Evolutionary conservation across 2,888 invertebrate genomes (phyloP), one percentile per base, ranked within the genome.

Genomic region (Chymomyza amoena): DNA sequence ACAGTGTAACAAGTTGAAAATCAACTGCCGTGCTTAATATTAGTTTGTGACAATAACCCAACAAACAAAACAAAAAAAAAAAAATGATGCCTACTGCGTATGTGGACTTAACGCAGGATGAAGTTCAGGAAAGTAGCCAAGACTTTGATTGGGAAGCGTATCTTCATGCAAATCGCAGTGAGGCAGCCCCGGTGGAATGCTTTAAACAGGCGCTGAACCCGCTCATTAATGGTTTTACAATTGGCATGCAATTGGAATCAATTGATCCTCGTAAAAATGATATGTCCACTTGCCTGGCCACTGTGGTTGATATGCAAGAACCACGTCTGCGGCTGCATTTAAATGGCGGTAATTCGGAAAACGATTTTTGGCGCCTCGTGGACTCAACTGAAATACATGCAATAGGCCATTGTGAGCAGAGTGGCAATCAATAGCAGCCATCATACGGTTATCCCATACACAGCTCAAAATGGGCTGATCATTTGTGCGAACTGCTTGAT

Each of bases 391-490:
- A 98, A 90, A 97, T 99, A 69, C 97, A 98, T 92, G 96, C 97
- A 4, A 97, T 98, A 88, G 99, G 98, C 5, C 95, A 97, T 89
- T 98, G 98, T 92, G 98, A 98, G 91, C 97, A 96, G 91, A 95
- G 96, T 88, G 97, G 97, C 70, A 98, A 97, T 39, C 97, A 98
- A 96, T 92, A 99, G 67, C 98, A 98, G 90, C 98, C 98, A 32
- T 98, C 99, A 4, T 93, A 98, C 79, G 98, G 97, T 89, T 98
- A 98, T 92, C 94, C 97, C 63, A 98, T 97, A 96, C 98, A 98
- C 93, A 98, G 98, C 9, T 98, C 98, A 81, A 97, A 97, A 77
- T 99, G 98, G 98, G 98, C n/a, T n/a, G n/a, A n/a, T n/a, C n/a
- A n/a, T n/a, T n/a, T n/a, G n/a, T n/a, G n/a, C n/a, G n/a, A n/a